A percentile compares a stretch with the other conserved stretches of the same genome.
These are phyloP conservation scores for Pteria penguin DNA, from an alignment of 2,888 invertebrate species.

Conservation along the genomic window DNA sequence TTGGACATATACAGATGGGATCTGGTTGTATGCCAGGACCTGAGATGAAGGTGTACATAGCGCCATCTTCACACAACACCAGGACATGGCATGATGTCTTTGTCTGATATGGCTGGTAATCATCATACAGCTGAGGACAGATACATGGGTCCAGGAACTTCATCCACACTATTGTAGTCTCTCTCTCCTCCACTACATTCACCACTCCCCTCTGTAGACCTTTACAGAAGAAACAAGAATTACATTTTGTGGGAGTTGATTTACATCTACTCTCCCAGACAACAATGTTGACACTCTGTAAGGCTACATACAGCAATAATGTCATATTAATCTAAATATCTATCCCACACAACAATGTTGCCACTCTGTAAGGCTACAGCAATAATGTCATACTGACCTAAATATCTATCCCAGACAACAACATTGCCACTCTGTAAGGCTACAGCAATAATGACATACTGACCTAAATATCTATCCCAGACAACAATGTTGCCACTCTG, in stretches of 20 bases:
- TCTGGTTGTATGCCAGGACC: conserved; percentile 45
- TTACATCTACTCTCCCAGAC: too few relatives aligned
- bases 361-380: too few relatives aligned
- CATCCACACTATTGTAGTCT: conserved; percentile 55
- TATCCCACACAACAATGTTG: conserved; percentile 73
- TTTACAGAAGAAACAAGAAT: too few relatives aligned
- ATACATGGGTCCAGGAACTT: conserved; percentile 68
- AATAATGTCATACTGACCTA: too few relatives aligned
- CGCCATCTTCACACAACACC: conserved; percentile 63
- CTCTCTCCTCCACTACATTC: conserved; percentile 32
- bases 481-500: conserved; percentile 71
- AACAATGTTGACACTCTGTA: too few relatives aligned
- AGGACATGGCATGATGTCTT: conserved; percentile 59
- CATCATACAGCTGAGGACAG: conserved; percentile 58
- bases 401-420: too few relatives aligned
- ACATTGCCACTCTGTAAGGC: too few relatives aligned
- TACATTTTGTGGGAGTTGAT: too few relatives aligned
- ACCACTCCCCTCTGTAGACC: conserved; percentile 67
- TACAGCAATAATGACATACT: too few relatives aligned
- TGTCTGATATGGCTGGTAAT: conserved; percentile 64
- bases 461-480: conserved; percentile 77
- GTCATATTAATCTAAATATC: conserved; percentile 74
- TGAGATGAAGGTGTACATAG: conserved; percentile 51
- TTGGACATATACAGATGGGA: conserved; percentile 44
- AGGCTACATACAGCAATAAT: too few relatives aligned